Evolutionary conservation across 2,113 vertebrate genomes (phyloP), one percentile per base, ranked within the genome.

Genomic region (Chloropsis cyanopogon): DNA sequence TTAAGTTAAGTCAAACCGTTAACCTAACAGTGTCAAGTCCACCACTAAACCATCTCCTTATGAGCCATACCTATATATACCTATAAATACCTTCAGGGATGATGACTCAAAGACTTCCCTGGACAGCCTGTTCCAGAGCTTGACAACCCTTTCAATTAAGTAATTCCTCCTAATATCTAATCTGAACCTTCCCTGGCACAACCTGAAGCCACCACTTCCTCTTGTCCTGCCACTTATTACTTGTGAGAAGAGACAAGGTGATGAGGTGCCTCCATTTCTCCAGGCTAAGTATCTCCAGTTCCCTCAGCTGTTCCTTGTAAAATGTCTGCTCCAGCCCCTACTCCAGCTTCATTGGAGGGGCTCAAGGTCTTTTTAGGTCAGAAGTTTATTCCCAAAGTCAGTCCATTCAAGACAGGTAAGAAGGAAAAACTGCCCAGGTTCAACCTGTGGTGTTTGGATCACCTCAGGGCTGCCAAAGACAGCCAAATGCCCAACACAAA

Each of bases 381-480:
- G 28, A 37, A 28, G 10, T n/a, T 72, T 42, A 9, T 28, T 82
- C 25, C 63, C 39, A 28, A 42, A 56, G 21, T 8, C 53, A 66
- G 37, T 28, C 26, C 12, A 1, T 11, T 56, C 19, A 6, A 31
- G 88, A 61, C 10, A n/a, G 50, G 31, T 21, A 41, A 61, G 59
- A 42, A 37, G 16, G n/a, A 65, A 73, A 53, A 90, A 35, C 13
- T 4, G 2, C 22, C 14, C 0, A 2, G 8, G 47, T 28, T 79
- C 53, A n/a, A 49, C 1, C 4, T 13, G 1, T 0, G 1, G 41
- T 16, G 50, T 31, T 25, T 3, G 8, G 37, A 33, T 26, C 2
- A 6, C 39, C 5, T 19, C 1, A 37, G 29, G n/a, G 42, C 19
- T 72, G 54, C 46, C 7, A 9, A 42, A 57, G 65, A 64, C 31